These are phyloP conservation scores for Recurvirostra avosetta DNA, from an alignment of 2,113 vertebrate genomes.

Conservation along the genomic window DNA sequence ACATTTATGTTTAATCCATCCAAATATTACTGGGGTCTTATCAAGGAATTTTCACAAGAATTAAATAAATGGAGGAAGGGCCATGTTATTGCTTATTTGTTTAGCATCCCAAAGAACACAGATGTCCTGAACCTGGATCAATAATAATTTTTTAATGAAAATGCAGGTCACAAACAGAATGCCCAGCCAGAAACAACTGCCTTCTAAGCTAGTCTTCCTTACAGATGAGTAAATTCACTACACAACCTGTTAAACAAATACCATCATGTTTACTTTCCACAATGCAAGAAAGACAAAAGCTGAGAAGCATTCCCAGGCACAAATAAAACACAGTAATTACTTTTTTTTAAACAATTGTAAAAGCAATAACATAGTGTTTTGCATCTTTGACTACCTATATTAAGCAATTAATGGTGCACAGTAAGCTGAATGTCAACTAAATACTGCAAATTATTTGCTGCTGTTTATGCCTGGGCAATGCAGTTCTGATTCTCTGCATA, in stretches of 20 bases:
- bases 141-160: neutral
- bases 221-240: neutral
- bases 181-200: neutral
- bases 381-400: neutral
- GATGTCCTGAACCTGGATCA: neutral
- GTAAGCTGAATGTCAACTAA: constrained; percentile 26
- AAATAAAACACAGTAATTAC: neutral
- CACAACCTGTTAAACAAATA: neutral
- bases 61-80: neutral
- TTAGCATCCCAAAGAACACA: neutral
- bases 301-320: neutral
- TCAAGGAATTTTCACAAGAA: neutral
- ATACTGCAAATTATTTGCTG: constrained; percentile 10
- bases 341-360: neutral
- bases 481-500: constrained; percentile 24
- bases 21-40: neutral
- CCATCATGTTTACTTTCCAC: neutral
- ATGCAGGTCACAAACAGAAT: neutral
- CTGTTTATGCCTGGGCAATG: constrained; percentile 1
- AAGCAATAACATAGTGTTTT: neutral
- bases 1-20: neutral
- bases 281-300: neutral
- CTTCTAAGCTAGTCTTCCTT: neutral
- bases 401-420: neutral
- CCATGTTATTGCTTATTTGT: neutral